Evolutionary conservation across 2,113 vertebrate species (phyloP).

Genomic region (Seriola aureovittata): DNA sequence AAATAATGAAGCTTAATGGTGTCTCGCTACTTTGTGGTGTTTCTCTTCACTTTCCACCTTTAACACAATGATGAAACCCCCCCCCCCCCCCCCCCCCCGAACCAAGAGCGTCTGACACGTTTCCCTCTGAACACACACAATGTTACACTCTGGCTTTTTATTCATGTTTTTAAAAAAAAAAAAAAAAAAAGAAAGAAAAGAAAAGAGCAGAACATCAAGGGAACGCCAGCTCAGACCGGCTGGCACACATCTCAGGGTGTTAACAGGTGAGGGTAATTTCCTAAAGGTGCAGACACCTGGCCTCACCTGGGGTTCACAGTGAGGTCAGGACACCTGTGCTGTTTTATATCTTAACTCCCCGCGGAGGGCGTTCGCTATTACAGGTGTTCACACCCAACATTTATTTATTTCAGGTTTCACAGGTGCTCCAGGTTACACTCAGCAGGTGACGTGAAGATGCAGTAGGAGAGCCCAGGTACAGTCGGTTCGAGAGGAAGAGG

Average conservation of each 20-base stretch:
- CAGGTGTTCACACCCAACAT: slow-evolving; percentile 76
- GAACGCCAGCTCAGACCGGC: slow-evolving; percentile 37
- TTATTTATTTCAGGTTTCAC: slow-evolving; percentile 78
- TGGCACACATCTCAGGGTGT: slow-evolving; percentile 53
- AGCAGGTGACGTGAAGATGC: slow-evolving; percentile 52
- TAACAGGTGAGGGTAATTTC: slow-evolving; percentile 60
- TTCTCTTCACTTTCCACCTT: slow-evolving; percentile 5
- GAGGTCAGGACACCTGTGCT: slow-evolving; percentile 73
- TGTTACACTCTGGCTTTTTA: slow-evolving; percentile 63
- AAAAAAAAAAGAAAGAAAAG: slow-evolving; percentile 8
- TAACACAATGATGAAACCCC: background rate
- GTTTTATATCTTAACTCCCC: slow-evolving; percentile 58
- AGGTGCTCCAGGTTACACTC: slow-evolving; percentile 66
- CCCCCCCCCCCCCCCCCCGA: background rate
- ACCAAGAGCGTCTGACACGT: slow-evolving; percentile 16
- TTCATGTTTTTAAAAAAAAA: slow-evolving; percentile 48
- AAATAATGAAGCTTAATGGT: slow-evolving; percentile 28
- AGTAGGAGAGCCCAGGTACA: slow-evolving; percentile 59
- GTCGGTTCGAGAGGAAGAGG: slow-evolving; percentile 66
- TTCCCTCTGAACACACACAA: slow-evolving; percentile 44
- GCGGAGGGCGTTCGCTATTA: slow-evolving; percentile 60
- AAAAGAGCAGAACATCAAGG: slow-evolving; percentile 56
- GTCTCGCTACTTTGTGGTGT: background rate
- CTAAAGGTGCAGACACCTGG: slow-evolving; percentile 59
- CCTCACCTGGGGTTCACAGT: slow-evolving; percentile 66